Conservation (phyloP, 1,140 invertebrate species). For the Pseudomyrmex concolor region DNA sequence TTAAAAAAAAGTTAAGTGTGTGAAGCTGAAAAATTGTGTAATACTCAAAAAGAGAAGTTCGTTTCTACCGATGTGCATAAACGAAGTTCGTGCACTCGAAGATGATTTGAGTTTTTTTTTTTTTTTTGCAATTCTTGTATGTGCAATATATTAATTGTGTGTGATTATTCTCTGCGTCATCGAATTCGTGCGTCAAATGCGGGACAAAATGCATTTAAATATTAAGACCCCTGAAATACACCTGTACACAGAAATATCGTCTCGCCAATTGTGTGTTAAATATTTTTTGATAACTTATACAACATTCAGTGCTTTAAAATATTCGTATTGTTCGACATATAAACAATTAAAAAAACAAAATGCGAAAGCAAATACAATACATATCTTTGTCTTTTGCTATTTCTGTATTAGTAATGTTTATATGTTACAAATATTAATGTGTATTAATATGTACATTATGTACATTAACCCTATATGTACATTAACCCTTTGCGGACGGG, state of each 20-base stretch:
- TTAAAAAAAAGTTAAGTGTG: too few species aligned
- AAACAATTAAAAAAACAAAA: neutral
- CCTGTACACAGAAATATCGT: neutral
- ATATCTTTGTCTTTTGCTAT: conserved; percentile 3
- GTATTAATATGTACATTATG: too few species aligned
- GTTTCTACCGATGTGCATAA: too few species aligned
- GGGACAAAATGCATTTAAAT: conserved; percentile 37
- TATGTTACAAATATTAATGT: neutral
- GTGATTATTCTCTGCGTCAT: neutral
- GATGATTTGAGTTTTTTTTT: neutral
- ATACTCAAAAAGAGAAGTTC: neutral
- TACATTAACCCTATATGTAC: too few species aligned
- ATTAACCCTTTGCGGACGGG: too few species aligned
- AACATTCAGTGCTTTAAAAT: neutral
- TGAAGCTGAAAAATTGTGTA: conserved; percentile 4
- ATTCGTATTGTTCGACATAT: neutral
- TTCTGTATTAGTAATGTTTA: neutral
- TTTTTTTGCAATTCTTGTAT: neutral
- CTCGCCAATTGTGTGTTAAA: neutral
- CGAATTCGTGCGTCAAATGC: neutral
- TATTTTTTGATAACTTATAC: conserved; percentile 28
- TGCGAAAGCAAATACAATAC: neutral
- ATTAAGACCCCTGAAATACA: neutral
- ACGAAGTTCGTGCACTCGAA: neutral
- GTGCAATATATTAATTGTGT: conserved; percentile 32